These are phyloP conservation scores for Parauchenoglanis punctatus DNA, from an alignment of 2,797 vertebrate genomes.

Conservation along the genomic window DNA sequence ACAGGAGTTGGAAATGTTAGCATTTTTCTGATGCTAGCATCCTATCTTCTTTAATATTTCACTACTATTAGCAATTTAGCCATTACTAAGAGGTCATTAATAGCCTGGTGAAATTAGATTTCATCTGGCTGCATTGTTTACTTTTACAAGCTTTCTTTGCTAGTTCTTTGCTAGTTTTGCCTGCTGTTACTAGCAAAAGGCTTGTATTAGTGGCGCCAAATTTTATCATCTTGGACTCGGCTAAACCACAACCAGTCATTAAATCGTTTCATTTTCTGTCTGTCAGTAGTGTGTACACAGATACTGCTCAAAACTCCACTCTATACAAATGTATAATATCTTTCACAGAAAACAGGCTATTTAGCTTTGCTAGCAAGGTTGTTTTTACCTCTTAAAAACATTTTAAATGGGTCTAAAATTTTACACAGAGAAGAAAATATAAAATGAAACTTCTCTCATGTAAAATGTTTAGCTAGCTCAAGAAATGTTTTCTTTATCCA, in stretches of 20 bases:
- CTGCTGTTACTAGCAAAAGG: background rate
- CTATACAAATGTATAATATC: background rate
- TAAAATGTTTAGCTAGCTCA: background rate
- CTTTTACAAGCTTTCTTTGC: background rate
- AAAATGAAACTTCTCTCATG: background rate
- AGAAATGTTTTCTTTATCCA: too few species aligned
- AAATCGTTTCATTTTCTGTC: background rate
- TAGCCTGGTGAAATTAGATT: background rate
- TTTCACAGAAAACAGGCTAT: background rate
- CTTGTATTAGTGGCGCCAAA: background rate
- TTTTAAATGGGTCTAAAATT: background rate
- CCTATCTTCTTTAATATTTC: background rate
- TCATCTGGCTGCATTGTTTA: too few species aligned
- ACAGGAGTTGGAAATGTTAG: background rate
- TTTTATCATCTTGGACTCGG: background rate
- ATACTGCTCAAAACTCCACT: too few species aligned
- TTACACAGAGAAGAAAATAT: background rate
- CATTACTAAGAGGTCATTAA: too few species aligned
- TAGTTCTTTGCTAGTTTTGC: background rate
- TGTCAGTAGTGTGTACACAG: background rate
- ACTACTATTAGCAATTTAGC: too few species aligned
- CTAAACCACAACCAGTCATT: background rate
- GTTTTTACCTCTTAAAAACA: slow-evolving; percentile 1
- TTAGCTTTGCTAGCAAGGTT: background rate
- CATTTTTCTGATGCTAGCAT: background rate